Evolutionary conservation across 2,888 invertebrate species (phyloP), one percentile per base, ranked within the genome.

Genomic region (Hypomecis atomaria): DNA sequence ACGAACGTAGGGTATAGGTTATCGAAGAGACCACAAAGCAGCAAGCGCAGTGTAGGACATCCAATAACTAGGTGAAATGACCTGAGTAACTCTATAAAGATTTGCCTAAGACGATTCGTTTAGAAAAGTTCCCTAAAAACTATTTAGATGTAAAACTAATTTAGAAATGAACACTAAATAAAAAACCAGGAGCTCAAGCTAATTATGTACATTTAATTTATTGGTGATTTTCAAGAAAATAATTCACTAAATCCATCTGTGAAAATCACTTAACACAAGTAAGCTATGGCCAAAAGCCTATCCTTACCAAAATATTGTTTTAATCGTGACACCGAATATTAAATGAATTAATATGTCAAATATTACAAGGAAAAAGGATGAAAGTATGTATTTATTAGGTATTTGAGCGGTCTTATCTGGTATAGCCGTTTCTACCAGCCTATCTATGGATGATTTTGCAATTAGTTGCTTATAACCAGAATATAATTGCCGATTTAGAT

Each of bases 171-270:
- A 50, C 44, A 11, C 44, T 50, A 36, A 47, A 59, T 45, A 50
- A 53, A 59, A 56, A 56, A 4, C 33, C 5, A 40, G 34, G 52
- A 59, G 59, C 59, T 59, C 59, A 59, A 59, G 53, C 1, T 40
- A 13, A 13, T 59, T n/a, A 33, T 50, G 37, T 50, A 43, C 6
- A 49, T 44, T 56, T 56, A 38, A 38, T 56, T 47, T 56, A 45
- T 55, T 45, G 4, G 44, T 37, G 10, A 13, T 13, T 50, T 50
- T 38, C 0, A 49, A 37, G 9, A 11, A 52, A n/a, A n/a, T 43
- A 23, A 1, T 23, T 23, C 40, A 7, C 40, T 6, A 7, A 7
- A 40, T 40, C 10, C 3, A 40, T 40, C 40, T 40, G n/a, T n/a
- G 8, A 40, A 40, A 40, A 40, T 40, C 7, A 9, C 40, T 5